Base-by-base conservation (phyloP, 2,888 invertebrate species). In the Biston betularia region DNA sequence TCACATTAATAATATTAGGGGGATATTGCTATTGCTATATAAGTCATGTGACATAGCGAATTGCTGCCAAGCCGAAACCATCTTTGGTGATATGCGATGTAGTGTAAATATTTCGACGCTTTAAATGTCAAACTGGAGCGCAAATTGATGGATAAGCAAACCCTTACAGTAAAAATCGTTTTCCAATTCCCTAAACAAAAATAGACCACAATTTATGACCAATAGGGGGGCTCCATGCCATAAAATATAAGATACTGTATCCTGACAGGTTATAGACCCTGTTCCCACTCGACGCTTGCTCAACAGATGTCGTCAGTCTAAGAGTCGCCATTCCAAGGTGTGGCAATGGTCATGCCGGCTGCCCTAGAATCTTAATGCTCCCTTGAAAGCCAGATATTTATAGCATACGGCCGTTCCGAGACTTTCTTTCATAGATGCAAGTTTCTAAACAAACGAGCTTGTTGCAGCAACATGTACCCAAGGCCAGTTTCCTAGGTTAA, bases 351-450 rank as follows among this genome's bases (percentile, higher is more conserved):
- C 52, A 44, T 52, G 57, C 38, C 54, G 33, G n/a, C 44, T 63
- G 68, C 61, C 64, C 68, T 68, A 61, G 64, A 68, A 68, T 61
- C 58, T 67, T 54, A 57, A 46, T 53, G 49, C 57, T 66, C 66
- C 60, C 58, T 58, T 62, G 57, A 60, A 68, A 68, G 59, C 49
- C 10, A 52, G 53, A 58, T 63, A 67, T 63, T 46, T 63, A 54
- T 68, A 67, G 62, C 53, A 11, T 15, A 34, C 11, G 50, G 42
- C 4, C 24, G 2, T 12, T 45, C 11, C 54, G 35, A 55, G 57
- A 62, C 70, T 68, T 70, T 68, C 68, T 63, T 63, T 24, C 53
- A 11, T 45, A 14, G 42, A 63, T 59, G 49, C 65, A 48, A 38
- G 66, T 56, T 58, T 58, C 58, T 63, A 56, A 35, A 65, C 55